Evolutionary conservation across 2,113 vertebrate genomes (phyloP).

Genomic region (Nycticebus coucang): DNA sequence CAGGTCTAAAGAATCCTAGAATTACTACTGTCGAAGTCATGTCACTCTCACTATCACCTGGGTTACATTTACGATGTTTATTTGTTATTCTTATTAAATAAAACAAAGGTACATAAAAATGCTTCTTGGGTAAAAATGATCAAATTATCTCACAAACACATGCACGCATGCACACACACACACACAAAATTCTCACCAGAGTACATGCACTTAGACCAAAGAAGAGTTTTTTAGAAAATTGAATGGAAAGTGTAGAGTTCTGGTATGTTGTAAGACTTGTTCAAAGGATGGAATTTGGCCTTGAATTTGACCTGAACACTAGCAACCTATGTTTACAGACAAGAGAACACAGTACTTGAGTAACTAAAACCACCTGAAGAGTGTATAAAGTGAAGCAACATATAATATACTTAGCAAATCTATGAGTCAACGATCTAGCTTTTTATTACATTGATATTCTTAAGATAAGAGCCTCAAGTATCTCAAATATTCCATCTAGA

Average conservation of each 20-base stretch:
- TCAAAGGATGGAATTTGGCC: background rate
- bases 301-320: constrained; percentile 3
- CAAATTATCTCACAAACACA: background rate
- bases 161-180: background rate
- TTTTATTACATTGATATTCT: background rate
- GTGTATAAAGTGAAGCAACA: background rate
- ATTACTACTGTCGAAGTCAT: background rate
- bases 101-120: constrained; percentile 29
- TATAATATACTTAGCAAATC: background rate
- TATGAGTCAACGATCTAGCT: background rate
- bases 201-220: background rate
- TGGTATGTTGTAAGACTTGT: background rate
- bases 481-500: background rate
- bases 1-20: background rate
- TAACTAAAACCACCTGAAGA: background rate
- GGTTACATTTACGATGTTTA: background rate
- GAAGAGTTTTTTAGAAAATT: background rate
- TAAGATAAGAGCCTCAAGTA: background rate
- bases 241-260: background rate
- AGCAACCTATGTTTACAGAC: background rate
- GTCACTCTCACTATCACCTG: background rate
- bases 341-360: background rate
- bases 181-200: background rate
- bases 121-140: background rate
- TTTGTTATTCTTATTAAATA: background rate